These are phyloP conservation scores for Drosophila silvestris DNA, from an alignment of 2,888 invertebrate species.

Conservation along the genomic window DNA sequence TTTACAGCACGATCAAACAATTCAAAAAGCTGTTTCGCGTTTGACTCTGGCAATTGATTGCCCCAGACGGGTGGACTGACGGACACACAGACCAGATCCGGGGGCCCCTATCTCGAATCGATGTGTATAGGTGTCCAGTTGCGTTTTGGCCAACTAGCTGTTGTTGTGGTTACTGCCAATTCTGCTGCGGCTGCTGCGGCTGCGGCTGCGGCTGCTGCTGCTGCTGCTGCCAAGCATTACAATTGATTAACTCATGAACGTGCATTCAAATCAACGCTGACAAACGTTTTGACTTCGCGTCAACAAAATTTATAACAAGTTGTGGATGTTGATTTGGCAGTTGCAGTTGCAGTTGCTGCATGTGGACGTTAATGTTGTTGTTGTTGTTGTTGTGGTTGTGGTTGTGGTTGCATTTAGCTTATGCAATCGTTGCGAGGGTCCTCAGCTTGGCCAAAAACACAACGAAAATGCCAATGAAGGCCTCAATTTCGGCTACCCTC, in stretches of 20 bases:
- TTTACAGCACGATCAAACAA: slow-evolving; percentile 78
- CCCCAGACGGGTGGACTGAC: slow-evolving; percentile 13
- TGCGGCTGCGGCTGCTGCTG: background rate
- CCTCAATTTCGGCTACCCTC: background rate
- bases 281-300: slow-evolving; percentile 76
- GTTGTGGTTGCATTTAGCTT: slow-evolving; percentile 17
- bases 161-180: slow-evolving; percentile 13
- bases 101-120: slow-evolving; percentile 23
- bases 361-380: slow-evolving; percentile 23
- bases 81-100: slow-evolving; percentile 16
- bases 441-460: slow-evolving; percentile 27
- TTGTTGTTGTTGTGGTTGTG: background rate
- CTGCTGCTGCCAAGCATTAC: slow-evolving; percentile 47
- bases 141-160: slow-evolving; percentile 29
- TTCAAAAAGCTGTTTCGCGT: slow-evolving; percentile 55
- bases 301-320: slow-evolving; percentile 72
- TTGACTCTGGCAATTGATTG: slow-evolving; percentile 46
- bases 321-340: slow-evolving; percentile 29
- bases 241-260: slow-evolving; percentile 80
- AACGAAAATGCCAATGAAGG: slow-evolving; percentile 23
- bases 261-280: slow-evolving; percentile 73
- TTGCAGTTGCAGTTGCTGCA: slow-evolving; percentile 13
- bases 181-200: background rate
- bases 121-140: slow-evolving; percentile 44
- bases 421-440: slow-evolving; percentile 25